Evolutionary conservation across 2,888 invertebrate genomes (phyloP), one percentile per base, ranked within the genome.

Genomic region (Leptopterna dolabrata): DNA sequence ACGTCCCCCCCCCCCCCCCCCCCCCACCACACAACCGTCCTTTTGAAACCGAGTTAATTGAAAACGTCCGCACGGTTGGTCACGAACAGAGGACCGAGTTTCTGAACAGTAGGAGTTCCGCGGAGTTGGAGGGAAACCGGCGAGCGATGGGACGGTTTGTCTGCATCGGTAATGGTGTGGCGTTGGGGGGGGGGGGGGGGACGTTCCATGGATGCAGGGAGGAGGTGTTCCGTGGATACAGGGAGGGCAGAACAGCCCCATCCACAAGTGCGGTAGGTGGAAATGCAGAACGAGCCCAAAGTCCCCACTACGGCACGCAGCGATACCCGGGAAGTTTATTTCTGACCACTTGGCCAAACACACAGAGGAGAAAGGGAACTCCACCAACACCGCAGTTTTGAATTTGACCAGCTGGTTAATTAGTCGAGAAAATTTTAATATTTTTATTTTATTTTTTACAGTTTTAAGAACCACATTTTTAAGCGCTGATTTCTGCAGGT

Each of bases 11-110:
- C 27, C 43, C 43, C n/a, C 70, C 83, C 1, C 71, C 63, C 6
- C 41, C 70, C 41, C 41, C 43, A 9, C 83, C 19, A 13, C 41
- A 0, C 41, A 70, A 6, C 11, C 71, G 2, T 24, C 43, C 29
- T 13, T 43, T 43, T 63, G 41, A 43, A 43, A 41, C 70, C 24
- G 83, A 83, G 83, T 83, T 83, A 83, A 83, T 83, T 83, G 83
- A 83, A 83, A 83, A 83, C 70, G 83, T 83, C 83, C 83, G 83
- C 83, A 83, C 83, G 83, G 83, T 83, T 83, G 83, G 83, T 83
- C 83, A 83, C 83, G 83, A 83, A 83, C 70, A 83, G 83, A 78
- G 41, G n/a, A 43, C 24, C 29, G 81, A 43, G 43, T 63, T 47
- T 83, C 70, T 71, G 83, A 83, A 83, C 83, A 83, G 83, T 83